Evolutionary conservation across 1,140 invertebrate genomes (phyloP).

Genomic region (Habropoda laboriosa): DNA sequence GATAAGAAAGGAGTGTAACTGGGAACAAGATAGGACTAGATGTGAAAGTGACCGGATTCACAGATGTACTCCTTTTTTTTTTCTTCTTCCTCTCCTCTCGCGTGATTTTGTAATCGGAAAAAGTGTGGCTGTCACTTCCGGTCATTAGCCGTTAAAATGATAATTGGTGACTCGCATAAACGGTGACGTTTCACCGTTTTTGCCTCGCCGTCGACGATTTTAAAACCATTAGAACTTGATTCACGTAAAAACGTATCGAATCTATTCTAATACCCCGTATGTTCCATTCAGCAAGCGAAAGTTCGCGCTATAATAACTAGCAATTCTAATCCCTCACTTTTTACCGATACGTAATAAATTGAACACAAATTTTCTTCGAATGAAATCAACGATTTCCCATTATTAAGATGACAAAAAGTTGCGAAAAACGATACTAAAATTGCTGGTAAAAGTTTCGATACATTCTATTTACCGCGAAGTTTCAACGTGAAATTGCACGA

Average conservation of each 20-base stretch:
- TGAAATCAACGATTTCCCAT: too few relatives aligned
- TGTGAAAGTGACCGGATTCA: constrained; percentile 47
- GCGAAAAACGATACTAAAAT: too few relatives aligned
- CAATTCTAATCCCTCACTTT: too few relatives aligned
- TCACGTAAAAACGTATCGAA: neutral
- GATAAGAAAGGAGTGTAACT: neutral
- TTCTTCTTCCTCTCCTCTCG: too few relatives aligned
- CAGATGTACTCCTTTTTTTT: constrained; percentile 21
- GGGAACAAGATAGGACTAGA: constrained; percentile 4
- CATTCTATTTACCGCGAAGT: too few relatives aligned
- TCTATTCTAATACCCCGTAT: too few relatives aligned
- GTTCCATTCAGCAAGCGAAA: neutral
- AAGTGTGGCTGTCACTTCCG: neutral
- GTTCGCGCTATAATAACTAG: too few relatives aligned
- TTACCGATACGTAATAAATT: too few relatives aligned
- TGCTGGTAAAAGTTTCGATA: too few relatives aligned
- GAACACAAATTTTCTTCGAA: too few relatives aligned
- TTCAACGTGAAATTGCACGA: too few relatives aligned
- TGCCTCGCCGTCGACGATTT: neutral
- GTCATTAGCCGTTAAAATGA: constrained; percentile 29
- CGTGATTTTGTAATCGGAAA: constrained; percentile 32
- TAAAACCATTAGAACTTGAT: neutral
- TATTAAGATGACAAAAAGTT: too few relatives aligned
- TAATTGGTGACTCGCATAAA: constrained; percentile 31
- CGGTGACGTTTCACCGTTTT: constrained; percentile 4